Conservation (phyloP, 2,888 invertebrate species). For the Falcaria lacertinaria region DNA sequence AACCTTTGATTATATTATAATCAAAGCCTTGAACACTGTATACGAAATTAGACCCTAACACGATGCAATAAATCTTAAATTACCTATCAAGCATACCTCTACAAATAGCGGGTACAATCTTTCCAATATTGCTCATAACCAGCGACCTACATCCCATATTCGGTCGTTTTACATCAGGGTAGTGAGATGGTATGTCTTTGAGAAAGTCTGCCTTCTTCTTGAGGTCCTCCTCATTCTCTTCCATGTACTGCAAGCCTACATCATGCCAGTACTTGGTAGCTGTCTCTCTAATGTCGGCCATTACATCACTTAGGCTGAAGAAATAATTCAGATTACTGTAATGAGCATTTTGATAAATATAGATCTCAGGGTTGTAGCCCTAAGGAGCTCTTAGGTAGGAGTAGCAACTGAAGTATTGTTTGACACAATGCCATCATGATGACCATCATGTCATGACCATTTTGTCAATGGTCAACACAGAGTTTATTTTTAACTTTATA, state of each 20-base stretch:
- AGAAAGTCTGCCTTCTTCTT: constrained; percentile 91
- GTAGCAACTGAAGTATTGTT: too few relatives aligned
- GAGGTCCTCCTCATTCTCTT: constrained; percentile 92
- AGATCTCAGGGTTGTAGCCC: too few relatives aligned
- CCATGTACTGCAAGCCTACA: constrained; percentile 87
- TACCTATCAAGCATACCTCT: constrained; percentile 41
- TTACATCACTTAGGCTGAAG: constrained; percentile 88
- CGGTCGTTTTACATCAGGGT: constrained; percentile 89
- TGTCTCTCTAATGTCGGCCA: constrained; percentile 83
- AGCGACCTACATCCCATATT: constrained; percentile 91
- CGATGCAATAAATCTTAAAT: background rate
- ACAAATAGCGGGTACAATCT: constrained; percentile 85
- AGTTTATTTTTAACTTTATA: too few relatives aligned
- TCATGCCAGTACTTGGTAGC: constrained; percentile 84
- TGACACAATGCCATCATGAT: too few relatives aligned
- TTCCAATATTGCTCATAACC: constrained; percentile 86
- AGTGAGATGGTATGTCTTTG: constrained; percentile 83
- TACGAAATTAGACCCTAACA: too few relatives aligned
- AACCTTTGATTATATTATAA: too few relatives aligned
- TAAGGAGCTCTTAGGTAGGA: too few relatives aligned
- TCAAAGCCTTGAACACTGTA: too few relatives aligned
- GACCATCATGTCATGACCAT: too few relatives aligned
- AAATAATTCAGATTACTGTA: too few relatives aligned
- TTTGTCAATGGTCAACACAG: too few relatives aligned
- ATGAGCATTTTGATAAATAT: too few relatives aligned